A percentile compares a stretch with the other conserved stretches of the same genome.
Conservation (phyloP, 92 coral and sea anemone genomes). For the Porites lobata region DNA sequence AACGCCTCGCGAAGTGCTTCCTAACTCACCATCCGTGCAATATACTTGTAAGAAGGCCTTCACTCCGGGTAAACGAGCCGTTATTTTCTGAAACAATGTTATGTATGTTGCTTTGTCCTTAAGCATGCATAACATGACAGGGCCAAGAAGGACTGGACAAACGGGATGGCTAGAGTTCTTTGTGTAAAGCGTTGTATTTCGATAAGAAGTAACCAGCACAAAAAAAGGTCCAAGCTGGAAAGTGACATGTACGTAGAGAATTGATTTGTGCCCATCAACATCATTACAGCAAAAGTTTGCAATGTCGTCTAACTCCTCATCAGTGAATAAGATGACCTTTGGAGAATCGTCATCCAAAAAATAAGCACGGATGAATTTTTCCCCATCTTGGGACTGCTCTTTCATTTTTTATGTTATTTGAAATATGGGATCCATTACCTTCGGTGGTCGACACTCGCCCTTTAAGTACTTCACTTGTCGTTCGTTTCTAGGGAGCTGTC, state of each 20-base stretch:
- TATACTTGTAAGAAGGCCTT: conserved; percentile 65
- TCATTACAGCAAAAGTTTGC: conserved; percentile 72
- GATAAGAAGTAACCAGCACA: conserved; percentile 54
- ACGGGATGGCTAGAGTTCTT: conserved; percentile 32
- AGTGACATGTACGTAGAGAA: conserved; percentile 64
- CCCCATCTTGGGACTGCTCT: conserved; percentile 49
- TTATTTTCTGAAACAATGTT: conserved; percentile 74
- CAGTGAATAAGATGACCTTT: conserved; percentile 67
- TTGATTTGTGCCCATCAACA: conserved; percentile 51
- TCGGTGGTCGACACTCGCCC: conserved; percentile 19
- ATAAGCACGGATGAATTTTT: conserved; percentile 62
- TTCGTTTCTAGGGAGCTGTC: conserved; percentile 56
- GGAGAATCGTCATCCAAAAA: conserved; percentile 73
- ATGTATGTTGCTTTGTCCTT: conserved; percentile 67
- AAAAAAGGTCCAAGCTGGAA: conserved; percentile 76
- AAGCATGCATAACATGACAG: conserved; percentile 65
- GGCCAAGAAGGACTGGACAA: conserved; percentile 57
- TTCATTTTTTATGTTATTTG: conserved; percentile 74
- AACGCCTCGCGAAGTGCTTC: conserved; percentile 61
- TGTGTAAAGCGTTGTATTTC: conserved; percentile 59
- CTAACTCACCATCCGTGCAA: conserved; percentile 53
- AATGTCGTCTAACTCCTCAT: conserved; percentile 67
- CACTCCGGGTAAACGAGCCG: conserved; percentile 64
- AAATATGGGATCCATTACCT: conserved; percentile 65
- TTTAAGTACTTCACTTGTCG: conserved; percentile 65